A percentile compares a stretch with the other conserved stretches of the same genome.
phyloP scores from a whole-genome alignment of 2,113 vertebrate species.

The Megalops atlanticus region DNA sequence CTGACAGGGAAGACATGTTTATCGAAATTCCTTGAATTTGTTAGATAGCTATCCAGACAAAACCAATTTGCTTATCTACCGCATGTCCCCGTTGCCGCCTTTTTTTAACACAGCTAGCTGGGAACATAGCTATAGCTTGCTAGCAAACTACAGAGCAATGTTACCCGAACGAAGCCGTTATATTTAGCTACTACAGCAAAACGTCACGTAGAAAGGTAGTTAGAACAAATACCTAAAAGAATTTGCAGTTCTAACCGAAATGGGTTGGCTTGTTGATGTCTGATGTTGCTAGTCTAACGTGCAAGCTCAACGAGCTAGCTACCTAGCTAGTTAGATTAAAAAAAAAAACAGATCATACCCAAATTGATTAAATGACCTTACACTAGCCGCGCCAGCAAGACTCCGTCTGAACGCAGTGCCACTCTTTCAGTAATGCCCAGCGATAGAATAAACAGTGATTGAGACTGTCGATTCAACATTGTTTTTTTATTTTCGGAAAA shows the following conservation, averaged over 20 bases:
- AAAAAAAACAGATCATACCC: neutral
- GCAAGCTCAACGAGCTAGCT: neutral
- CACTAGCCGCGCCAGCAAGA: neutral
- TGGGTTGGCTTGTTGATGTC: neutral
- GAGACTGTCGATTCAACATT: neutral
- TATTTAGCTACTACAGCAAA: too few relatives aligned
- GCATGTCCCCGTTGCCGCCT: neutral
- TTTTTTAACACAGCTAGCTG: neutral
- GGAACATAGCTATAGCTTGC: neutral
- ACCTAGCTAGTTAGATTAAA: neutral
- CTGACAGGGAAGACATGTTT: neutral
- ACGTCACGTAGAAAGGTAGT: too few relatives aligned
- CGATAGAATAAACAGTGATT: constrained; percentile 2
- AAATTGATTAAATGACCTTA: neutral
- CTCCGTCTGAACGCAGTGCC: neutral
- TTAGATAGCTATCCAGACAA: too few relatives aligned
- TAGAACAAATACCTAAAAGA: too few relatives aligned
- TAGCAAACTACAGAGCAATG: too few relatives aligned
- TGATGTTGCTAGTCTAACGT: neutral
- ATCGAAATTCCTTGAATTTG: neutral
- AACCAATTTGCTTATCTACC: neutral
- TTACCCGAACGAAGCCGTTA: too few relatives aligned
- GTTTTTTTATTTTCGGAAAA: constrained; percentile 10
- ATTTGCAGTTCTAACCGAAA: neutral
- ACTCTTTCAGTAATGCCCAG: neutral